Evolutionary conservation across 2,797 vertebrate species (phyloP), one percentile per base, ranked within the genome.

Genomic region (Pristis pectinata): DNA sequence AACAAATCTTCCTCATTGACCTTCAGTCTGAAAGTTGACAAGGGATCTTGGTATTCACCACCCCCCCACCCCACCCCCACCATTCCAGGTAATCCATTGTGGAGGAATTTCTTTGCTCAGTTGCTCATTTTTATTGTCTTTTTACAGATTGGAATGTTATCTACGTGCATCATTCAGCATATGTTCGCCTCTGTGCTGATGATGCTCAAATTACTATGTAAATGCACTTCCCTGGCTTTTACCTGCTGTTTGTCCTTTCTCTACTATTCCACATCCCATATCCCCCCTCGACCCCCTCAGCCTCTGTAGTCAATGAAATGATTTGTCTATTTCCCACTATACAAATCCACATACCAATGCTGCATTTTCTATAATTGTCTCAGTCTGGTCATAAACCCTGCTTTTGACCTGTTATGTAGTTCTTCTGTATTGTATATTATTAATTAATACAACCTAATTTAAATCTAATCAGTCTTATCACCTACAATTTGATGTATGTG

Each of bases 201-300:
- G 34, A 76, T 13, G 76, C 9, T 7, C 34, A 10, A 76, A n/a
- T n/a, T n/a, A 72, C 70, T 70, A 67, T 70, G 70, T 70, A 70
- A 70, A 70, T 70, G 19, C 30, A 82, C 95, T 96, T 96, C 96
- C 94, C 95, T 96, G 95, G 95, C 59, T 89, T 34, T 94, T 41
- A n/a, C 94, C 95, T 94, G 87, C 82, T 95, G 74, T 95, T 95
- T 94, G 93, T 95, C 83, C 94, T 85, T 83, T 4, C 49, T 49
- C 49, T 2, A 49, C 2, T 49, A 49, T 49, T 49, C 49, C 49
- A 49, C 49, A 49, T 49, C 49, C 49, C 1, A 49, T 1, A 49
- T 49, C 49, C 49, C 95, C 95, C 95, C 95, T 95, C 95, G 10
- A 95, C 95, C 93, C 95, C 56, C 94, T 94, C 24, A 95, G 95